phyloP scores from a whole-genome alignment of 2,888 invertebrate genomes.

The Drosophila meridionalis region DNA sequence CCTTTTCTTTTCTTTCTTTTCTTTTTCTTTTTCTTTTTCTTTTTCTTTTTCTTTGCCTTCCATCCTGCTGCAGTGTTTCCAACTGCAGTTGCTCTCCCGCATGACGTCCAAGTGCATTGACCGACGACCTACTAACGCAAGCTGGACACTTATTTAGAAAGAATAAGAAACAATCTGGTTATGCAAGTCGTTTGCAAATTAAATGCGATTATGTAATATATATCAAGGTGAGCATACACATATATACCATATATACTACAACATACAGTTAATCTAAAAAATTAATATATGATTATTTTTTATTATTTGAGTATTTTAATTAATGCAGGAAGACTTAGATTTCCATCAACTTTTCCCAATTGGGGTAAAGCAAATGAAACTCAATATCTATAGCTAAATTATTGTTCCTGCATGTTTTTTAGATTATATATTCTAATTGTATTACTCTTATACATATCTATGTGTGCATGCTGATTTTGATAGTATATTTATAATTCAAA shows the following conservation, averaged over 20 bases:
- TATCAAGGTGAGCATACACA: too few relatives aligned
- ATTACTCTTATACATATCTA: background rate
- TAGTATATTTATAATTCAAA: too few relatives aligned
- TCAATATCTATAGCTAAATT: background rate
- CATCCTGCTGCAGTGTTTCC: conserved; percentile 49
- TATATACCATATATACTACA: too few relatives aligned
- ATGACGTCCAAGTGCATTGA: conserved; percentile 61
- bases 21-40: conserved; percentile 52
- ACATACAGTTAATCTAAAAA: too few relatives aligned
- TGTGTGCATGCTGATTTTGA: background rate
- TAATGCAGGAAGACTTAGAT: too few relatives aligned
- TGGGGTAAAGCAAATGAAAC: background rate
- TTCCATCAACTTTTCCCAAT: too few relatives aligned
- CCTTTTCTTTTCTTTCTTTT: conserved; percentile 51
- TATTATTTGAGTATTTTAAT: too few relatives aligned
- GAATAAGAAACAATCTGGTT: background rate
- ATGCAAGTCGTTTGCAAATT: conserved; percentile 12
- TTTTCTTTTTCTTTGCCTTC: conserved; percentile 43
- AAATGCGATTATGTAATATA: conserved; percentile 1
- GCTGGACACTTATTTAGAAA: conserved; percentile 10
- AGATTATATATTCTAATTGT: background rate
- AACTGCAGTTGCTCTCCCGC: conserved; percentile 26
- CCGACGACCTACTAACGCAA: conserved; percentile 63
- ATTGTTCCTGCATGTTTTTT: background rate
- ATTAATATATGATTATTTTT: too few relatives aligned